Conservation (phyloP, 2,113 vertebrate genomes). For the Sinocyclocheilus anshuiensis region DNA sequence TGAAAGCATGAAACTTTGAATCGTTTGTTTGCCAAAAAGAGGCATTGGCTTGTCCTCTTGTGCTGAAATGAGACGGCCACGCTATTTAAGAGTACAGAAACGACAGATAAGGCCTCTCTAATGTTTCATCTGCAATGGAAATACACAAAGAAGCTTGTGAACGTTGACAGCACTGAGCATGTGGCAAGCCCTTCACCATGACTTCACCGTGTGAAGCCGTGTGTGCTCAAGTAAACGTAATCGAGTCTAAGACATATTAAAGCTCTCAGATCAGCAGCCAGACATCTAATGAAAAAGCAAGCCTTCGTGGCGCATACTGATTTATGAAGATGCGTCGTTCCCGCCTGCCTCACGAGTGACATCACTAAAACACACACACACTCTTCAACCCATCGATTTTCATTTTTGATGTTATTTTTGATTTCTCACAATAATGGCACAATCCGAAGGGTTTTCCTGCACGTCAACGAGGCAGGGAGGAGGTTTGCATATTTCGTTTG, state of each 20-base stretch:
- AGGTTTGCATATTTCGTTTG: conserved; percentile 75
- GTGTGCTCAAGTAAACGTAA: conserved; percentile 61
- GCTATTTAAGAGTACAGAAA: not conserved
- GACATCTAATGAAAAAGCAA: conserved; percentile 33
- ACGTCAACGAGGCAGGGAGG: conserved; percentile 53
- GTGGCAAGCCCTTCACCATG: conserved; percentile 45
- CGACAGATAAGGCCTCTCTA: conserved; percentile 29
- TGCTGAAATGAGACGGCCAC: not conserved
- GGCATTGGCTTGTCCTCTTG: not conserved
- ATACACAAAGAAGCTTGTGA: not conserved
- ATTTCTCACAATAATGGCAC: conserved; percentile 32
- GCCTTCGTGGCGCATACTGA: not conserved
- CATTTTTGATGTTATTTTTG: conserved; percentile 50
- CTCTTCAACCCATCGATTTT: conserved; percentile 59
- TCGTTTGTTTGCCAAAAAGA: not conserved
- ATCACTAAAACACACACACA: conserved; percentile 50
- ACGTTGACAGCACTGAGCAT: not conserved
- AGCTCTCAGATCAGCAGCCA: conserved; percentile 37
- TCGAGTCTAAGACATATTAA: conserved; percentile 13
- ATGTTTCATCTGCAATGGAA: conserved; percentile 30
- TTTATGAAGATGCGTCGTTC: conserved; percentile 71
- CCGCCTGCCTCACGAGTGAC: conserved; percentile 52
- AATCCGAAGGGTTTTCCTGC: conserved; percentile 56
- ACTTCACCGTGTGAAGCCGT: conserved; percentile 77
- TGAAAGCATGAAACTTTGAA: not conserved